Base-by-base conservation (phyloP, 1,140 invertebrate genomes). In the Leptopilina clavipes region DNA sequence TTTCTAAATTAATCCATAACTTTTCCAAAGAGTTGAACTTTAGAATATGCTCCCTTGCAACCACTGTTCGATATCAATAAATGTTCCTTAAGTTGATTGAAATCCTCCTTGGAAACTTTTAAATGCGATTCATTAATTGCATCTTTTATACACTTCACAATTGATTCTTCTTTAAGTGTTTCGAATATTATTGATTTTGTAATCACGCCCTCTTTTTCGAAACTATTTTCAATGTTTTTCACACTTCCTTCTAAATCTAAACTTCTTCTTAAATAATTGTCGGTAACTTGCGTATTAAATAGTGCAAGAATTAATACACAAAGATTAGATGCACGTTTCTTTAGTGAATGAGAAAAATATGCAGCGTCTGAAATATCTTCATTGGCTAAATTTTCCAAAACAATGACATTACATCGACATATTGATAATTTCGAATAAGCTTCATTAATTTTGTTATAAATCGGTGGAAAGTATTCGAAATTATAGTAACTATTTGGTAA, bases 1-100 rank as follows among this genome's bases (percentile, higher is more conserved):
- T 48, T 1, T 2, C 25, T 2, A 31, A 31, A 31, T 31, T 31
- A 80, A 11, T 80, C 37, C 76, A 75, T 73, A 75, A 59, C 74
- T 70, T 81, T 81, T 70, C 73, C 75, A 12, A 86, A 22, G 65
- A 89, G 14, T 70, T 87, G 86, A 12, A 89, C 84, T 74, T 90
- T 89, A 0, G 86, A 79, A n/a, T 87, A 82, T n/a, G 86, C 87
- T 31, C 88, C 85, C 59, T 90, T 90, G n/a, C 89, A 90, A 6
- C 89, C 89, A 73, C 81, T 86, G 18, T 84, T 77, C 7, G 76
- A 56, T 6, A 7, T 37, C 6, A 85, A 6, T 44, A 91, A 79
- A 59, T 78, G 72, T 8, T 79, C 17, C 40, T 79, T 83, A 14
- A 90, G 73, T 56, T 83, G 31, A 2, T 83, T 31, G 12, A 88